phyloP scores from a whole-genome alignment of 2,113 vertebrate species.

The Gymnobelideus leadbeateri region DNA sequence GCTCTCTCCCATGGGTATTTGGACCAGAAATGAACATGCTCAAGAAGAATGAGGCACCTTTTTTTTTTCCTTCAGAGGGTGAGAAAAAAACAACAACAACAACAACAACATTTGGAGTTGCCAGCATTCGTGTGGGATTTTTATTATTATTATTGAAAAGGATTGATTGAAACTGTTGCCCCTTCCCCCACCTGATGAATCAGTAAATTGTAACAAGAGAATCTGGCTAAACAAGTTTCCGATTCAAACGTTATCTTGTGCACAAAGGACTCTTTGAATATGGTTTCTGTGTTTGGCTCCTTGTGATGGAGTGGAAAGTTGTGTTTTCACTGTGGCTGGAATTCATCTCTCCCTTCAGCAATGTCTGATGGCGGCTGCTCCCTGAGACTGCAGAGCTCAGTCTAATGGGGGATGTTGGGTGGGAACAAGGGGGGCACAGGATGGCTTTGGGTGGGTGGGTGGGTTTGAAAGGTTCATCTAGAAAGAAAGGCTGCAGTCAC shows the following conservation, averaged over 20 bases:
- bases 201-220: constrained; percentile 87
- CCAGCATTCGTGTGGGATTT: constrained; percentile 74
- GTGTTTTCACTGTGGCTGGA: constrained; percentile 74
- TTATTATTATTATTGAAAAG: constrained; percentile 72
- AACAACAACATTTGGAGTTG: constrained; percentile 37
- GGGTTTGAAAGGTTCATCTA: constrained; percentile 40
- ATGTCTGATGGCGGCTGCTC: constrained; percentile 8
- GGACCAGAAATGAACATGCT: not conserved
- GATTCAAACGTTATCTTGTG: constrained; percentile 85
- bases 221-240: constrained; percentile 87
- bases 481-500: constrained; percentile 58
- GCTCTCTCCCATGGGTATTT: not conserved
- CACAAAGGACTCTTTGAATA: constrained; percentile 88
- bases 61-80: constrained; percentile 25
- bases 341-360: constrained; percentile 70
- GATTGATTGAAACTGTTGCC: constrained; percentile 73
- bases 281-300: constrained; percentile 82
- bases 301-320: constrained; percentile 81
- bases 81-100: not conserved
- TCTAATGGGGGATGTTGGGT: not conserved
- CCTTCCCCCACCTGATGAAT: constrained; percentile 84
- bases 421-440: not conserved
- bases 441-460: constrained; percentile 9
- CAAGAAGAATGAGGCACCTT: not conserved
- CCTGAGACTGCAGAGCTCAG: not conserved